A percentile compares a stretch with the other conserved stretches of the same genome.
These are phyloP conservation scores for Erynnis tages DNA, from an alignment of 2,888 invertebrate species.

Conservation along the genomic window DNA sequence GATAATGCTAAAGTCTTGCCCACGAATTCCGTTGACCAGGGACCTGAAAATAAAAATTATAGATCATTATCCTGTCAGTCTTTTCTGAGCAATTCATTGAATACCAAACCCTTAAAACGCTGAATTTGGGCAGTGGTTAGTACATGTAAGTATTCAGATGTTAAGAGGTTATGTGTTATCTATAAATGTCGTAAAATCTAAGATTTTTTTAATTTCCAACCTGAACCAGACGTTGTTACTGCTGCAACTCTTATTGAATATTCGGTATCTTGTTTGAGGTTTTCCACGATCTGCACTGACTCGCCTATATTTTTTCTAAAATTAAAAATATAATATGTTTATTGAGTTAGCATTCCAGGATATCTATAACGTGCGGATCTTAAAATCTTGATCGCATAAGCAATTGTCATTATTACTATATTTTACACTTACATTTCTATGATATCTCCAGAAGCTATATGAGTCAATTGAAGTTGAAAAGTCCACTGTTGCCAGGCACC, in stretches of 20 bases:
- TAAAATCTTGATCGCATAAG: background rate
- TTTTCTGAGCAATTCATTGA: too few species aligned
- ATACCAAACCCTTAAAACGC: too few species aligned
- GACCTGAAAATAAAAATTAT: constrained; percentile 73
- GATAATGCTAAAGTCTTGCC: constrained; percentile 84
- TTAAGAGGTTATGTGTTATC: too few species aligned
- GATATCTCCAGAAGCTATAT: constrained; percentile 59
- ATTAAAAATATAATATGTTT: constrained; percentile 33
- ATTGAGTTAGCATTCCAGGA: background rate
- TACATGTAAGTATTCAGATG: too few species aligned
- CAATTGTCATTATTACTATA: background rate
- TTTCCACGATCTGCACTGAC: constrained; percentile 84
- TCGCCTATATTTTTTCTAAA: constrained; percentile 76
- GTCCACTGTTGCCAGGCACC: constrained; percentile 88
- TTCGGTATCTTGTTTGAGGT: constrained; percentile 87
- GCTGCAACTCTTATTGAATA: constrained; percentile 91
- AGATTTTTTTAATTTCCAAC: constrained; percentile 50
- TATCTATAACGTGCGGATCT: background rate
- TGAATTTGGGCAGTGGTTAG: too few species aligned
- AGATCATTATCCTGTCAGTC: too few species aligned
- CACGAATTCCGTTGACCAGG: constrained; percentile 89
- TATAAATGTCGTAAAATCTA: too few species aligned
- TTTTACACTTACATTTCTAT: constrained; percentile 56
- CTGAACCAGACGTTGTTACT: constrained; percentile 86
- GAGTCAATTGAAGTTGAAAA: constrained; percentile 87